phyloP scores from a whole-genome alignment of 2,797 vertebrate species.

The Nyctalus aviator region DNA sequence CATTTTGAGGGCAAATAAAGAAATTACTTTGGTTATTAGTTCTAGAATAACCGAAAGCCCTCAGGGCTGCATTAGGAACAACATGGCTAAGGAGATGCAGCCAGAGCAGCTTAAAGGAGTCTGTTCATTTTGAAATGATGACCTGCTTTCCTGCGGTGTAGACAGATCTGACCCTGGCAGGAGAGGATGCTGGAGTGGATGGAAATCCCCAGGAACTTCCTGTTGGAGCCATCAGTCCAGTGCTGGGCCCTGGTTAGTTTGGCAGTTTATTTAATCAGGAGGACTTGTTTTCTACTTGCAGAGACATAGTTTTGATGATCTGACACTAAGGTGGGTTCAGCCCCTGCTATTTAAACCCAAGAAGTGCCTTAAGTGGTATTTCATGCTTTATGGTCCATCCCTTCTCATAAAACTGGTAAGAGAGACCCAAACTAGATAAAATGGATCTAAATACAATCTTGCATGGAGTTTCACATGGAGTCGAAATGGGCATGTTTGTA shows the following conservation, averaged over 20 bases:
- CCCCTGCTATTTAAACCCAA: neutral
- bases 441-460: neutral
- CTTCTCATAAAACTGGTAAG: neutral
- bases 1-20: neutral
- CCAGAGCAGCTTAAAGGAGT: neutral
- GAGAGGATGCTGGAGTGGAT: too few relatives aligned
- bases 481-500: neutral
- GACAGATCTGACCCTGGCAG: neutral
- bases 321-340: slow-evolving; percentile 69
- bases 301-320: slow-evolving; percentile 78
- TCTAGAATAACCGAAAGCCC: neutral
- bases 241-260: neutral
- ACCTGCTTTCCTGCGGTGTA: neutral
- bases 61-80: slow-evolving; percentile 27
- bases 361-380: slow-evolving; percentile 33
- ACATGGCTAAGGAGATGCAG: neutral
- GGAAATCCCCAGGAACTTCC: too few relatives aligned
- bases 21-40: neutral
- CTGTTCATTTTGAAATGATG: neutral
- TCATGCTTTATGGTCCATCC: neutral
- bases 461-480: neutral
- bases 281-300: slow-evolving; percentile 78
- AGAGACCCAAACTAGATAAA: neutral
- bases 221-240: neutral
- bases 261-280: slow-evolving; percentile 68